Conservation (phyloP, 2,888 invertebrate genomes). For the Dione vanillae region DNA sequence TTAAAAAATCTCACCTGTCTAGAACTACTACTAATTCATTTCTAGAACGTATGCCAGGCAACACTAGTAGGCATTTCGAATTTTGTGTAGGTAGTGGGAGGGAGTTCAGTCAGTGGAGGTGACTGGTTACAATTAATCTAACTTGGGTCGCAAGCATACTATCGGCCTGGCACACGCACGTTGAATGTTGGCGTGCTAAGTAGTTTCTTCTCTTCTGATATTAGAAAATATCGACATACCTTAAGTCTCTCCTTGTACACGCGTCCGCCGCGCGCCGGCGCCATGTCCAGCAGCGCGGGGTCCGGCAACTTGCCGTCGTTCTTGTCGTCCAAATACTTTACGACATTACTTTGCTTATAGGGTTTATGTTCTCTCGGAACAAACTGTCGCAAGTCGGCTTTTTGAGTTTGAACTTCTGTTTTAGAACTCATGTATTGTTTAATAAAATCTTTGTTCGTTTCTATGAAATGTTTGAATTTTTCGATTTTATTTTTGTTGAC, state of each 20-base stretch:
- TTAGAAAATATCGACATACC: too few relatives aligned
- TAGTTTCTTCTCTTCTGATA: too few relatives aligned
- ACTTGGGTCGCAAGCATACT: too few relatives aligned
- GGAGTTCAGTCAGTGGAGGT: too few relatives aligned
- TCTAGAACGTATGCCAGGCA: too few relatives aligned
- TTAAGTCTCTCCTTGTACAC: slow-evolving; percentile 54
- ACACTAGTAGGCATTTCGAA: too few relatives aligned
- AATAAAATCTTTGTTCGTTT: slow-evolving; percentile 50
- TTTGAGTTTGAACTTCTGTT: not conserved
- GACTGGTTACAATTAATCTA: too few relatives aligned
- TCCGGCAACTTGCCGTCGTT: slow-evolving; percentile 38
- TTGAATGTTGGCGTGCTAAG: too few relatives aligned
- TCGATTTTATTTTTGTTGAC: slow-evolving; percentile 42
- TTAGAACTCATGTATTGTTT: slow-evolving; percentile 47
- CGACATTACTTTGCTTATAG: not conserved
- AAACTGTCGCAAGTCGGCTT: not conserved
- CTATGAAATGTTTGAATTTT: slow-evolving; percentile 50
- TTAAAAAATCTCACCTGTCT: too few relatives aligned
- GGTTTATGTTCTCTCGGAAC: not conserved
- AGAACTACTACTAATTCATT: too few relatives aligned
- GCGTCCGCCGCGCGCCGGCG: slow-evolving; percentile 59
- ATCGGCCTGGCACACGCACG: too few relatives aligned
- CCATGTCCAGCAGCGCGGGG: slow-evolving; percentile 61
- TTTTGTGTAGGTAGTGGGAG: too few relatives aligned
- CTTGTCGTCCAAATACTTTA: not conserved